Evolutionary conservation across 2,797 vertebrate genomes (phyloP).

Genomic region (Heliangelus exortis): DNA sequence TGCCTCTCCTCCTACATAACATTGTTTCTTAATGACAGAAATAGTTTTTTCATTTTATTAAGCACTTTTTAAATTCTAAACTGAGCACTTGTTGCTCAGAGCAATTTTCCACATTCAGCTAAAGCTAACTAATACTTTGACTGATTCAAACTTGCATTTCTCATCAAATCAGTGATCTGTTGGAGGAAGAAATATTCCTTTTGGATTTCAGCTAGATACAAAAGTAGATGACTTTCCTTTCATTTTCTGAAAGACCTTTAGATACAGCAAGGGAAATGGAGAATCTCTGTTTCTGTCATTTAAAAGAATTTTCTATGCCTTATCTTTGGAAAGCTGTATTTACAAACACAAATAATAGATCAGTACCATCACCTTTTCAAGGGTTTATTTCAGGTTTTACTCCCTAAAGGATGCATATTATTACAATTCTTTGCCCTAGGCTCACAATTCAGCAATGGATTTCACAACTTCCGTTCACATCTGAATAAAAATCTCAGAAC

Average conservation of each 20-base stretch:
- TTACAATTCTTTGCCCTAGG: accelerated
- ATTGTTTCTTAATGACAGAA: not conserved
- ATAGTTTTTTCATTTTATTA: not conserved
- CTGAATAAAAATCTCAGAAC: not conserved
- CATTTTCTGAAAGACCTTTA: not conserved
- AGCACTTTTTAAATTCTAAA: not conserved
- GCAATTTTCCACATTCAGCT: not conserved
- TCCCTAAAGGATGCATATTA: not conserved
- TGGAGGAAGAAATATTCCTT: not conserved
- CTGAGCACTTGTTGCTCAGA: not conserved
- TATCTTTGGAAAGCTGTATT: not conserved
- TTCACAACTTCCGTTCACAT: not conserved
- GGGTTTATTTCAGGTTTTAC: not conserved
- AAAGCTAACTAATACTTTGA: not conserved
- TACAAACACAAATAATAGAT: not conserved
- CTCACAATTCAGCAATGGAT: not conserved
- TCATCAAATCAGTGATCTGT: not conserved
- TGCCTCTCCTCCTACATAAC: not conserved
- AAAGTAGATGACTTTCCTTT: not conserved
- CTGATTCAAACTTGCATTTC: not conserved
- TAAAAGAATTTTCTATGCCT: not conserved
- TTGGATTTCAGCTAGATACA: not conserved
- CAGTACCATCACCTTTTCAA: not conserved
- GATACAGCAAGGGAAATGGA: not conserved
- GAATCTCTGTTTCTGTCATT: not conserved